Percentiles rank a stretch among this genome's conserved stretches.
Conservation (phyloP, 92 coral and sea anemone genomes). For the Umimayanthus kanabou region DNA sequence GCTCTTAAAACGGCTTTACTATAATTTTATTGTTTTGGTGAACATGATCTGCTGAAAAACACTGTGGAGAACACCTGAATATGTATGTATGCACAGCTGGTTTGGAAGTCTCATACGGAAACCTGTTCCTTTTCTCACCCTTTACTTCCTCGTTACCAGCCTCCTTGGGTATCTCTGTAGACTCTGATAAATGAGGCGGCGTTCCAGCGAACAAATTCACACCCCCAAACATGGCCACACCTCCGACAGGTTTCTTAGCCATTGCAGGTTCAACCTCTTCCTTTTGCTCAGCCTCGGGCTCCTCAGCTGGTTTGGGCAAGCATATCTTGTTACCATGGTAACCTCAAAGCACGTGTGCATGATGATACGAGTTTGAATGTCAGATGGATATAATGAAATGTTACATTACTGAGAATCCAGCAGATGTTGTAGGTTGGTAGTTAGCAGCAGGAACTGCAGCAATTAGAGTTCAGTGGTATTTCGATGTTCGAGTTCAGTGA, state of each 20-base stretch:
- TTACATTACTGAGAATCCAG: not conserved
- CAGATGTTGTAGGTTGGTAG: not conserved
- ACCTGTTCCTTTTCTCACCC: conserved; percentile 4
- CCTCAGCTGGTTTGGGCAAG: conserved; percentile 33
- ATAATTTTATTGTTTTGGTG: no score
- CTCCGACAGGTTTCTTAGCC: conserved; percentile 87
- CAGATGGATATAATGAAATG: not conserved
- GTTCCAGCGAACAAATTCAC: conserved; percentile 83
- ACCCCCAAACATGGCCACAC: conserved; percentile 96
- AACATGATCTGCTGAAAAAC: not conserved
- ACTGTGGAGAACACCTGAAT: not conserved
- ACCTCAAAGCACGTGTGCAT: not conserved
- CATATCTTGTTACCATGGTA: not conserved
- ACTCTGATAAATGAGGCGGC: conserved; percentile 1
- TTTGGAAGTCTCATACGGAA: no score
- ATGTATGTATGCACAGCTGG: not conserved
- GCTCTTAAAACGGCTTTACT: no score
- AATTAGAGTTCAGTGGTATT: not conserved
- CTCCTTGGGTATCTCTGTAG: conserved; percentile 4
- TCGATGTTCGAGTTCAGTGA: no score
- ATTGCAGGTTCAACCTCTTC: conserved; percentile 49
- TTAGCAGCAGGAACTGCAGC: not conserved
- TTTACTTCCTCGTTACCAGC: conserved; percentile 41
- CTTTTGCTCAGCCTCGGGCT: conserved; percentile 49
- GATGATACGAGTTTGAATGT: not conserved